Evolutionary conservation across 2,797 vertebrate genomes (phyloP).

Genomic region (Sparus aurata): DNA sequence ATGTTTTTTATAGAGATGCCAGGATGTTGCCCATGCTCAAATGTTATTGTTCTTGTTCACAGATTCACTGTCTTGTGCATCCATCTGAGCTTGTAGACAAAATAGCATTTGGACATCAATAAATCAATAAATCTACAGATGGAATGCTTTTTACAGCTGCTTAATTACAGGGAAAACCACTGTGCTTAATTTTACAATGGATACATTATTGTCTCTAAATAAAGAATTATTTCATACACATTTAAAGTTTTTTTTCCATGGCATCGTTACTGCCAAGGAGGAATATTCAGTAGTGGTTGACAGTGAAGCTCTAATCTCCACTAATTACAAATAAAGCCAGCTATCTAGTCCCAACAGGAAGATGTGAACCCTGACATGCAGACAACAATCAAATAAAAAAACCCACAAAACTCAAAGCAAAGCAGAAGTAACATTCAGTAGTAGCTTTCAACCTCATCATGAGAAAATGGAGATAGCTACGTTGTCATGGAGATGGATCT

Average conservation of each 20-base stretch:
- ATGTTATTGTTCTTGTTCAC: neutral
- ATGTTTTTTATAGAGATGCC: neutral
- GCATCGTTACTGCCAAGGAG: neutral
- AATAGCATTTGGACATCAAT: neutral
- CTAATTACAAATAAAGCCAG: neutral
- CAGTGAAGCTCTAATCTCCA: neutral
- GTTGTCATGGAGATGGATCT: too few relatives aligned
- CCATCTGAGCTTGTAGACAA: neutral
- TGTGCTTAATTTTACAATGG: neutral
- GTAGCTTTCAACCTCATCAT: too few relatives aligned
- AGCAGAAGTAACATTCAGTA: too few relatives aligned
- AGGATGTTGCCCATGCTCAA: neutral
- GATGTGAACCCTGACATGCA: too few relatives aligned
- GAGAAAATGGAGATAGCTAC: too few relatives aligned
- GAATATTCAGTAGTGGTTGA: too few relatives aligned
- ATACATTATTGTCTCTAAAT: neutral
- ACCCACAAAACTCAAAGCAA: too few relatives aligned
- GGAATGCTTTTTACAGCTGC: neutral
- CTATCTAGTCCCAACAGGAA: too few relatives aligned
- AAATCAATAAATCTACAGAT: neutral
- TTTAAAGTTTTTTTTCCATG: neutral
- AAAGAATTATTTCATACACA: neutral
- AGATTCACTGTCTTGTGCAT: neutral
- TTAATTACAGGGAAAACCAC: neutral
- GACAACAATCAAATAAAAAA: too few relatives aligned